Evolutionary conservation across 2,113 vertebrate species (phyloP).

Genomic region (Otocyon megalotis): DNA sequence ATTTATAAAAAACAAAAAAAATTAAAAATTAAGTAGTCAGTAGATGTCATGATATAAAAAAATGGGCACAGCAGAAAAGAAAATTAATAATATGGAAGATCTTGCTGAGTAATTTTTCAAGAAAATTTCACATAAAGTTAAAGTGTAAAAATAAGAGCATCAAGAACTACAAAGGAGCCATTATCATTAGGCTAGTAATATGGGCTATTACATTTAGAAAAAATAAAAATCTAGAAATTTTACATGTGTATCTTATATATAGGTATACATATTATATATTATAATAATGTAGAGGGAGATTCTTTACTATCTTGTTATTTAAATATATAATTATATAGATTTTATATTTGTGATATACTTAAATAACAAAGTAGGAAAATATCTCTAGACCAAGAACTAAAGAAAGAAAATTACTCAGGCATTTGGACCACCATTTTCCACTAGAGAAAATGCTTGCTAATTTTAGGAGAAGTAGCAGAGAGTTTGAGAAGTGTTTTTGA

Average conservation of each 20-base stretch:
- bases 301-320: background rate
- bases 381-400: background rate
- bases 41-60: background rate
- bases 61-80: background rate
- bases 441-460: background rate
- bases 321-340: background rate
- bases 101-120: background rate
- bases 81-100: background rate
- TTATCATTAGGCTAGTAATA: background rate
- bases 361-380: background rate
- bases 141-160: background rate
- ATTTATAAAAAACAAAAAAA: background rate
- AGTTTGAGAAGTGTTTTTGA: slow-evolving; percentile 19
- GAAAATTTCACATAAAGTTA: background rate
- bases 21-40: background rate
- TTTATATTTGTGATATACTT: background rate
- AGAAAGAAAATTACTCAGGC: background rate
- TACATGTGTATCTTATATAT: background rate
- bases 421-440: background rate
- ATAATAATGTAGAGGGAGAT: background rate
- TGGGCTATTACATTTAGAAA: background rate
- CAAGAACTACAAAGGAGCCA: background rate
- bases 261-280: background rate
- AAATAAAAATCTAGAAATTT: background rate
- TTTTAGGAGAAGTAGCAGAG: background rate